These are phyloP conservation scores for Lynx canadensis DNA, from an alignment of 2,113 vertebrate species.

Conservation along the genomic window DNA sequence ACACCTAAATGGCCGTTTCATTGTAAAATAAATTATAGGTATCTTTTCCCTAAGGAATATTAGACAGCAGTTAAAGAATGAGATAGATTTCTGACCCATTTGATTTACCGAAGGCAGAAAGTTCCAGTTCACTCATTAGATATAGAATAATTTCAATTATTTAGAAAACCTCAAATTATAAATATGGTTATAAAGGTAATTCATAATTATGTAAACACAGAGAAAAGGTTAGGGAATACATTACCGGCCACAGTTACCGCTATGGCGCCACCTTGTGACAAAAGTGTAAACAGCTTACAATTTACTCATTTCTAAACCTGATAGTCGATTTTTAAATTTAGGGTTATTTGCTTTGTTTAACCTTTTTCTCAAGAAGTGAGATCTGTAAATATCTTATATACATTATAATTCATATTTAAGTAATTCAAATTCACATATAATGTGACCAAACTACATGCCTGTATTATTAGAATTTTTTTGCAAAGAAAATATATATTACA, in stretches of 20 bases:
- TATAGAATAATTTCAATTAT: not conserved
- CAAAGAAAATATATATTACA: not conserved
- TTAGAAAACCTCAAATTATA: not conserved
- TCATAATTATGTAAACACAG: not conserved
- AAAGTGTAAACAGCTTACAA: not conserved
- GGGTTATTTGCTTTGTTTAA: not conserved
- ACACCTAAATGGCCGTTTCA: not conserved
- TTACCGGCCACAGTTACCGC: not conserved
- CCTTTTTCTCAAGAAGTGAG: not conserved
- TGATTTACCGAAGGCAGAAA: not conserved
- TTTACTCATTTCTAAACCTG: not conserved
- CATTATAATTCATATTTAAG: not conserved
- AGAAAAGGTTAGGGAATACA: not conserved
- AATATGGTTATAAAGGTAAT: not conserved
- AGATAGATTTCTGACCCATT: not conserved
- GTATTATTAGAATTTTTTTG: not conserved
- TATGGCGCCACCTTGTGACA: conserved; percentile 28
- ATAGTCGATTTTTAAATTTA: not conserved
- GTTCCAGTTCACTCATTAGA: not conserved
- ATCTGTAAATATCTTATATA: not conserved
- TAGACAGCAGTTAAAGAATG: not conserved
- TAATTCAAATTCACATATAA: not conserved
- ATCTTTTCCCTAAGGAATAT: conserved; percentile 1
- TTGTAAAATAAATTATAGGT: not conserved
- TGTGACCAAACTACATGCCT: not conserved